These are phyloP conservation scores for Laticauda colubrina DNA, from an alignment of 2,113 vertebrate species.

Conservation along the genomic window DNA sequence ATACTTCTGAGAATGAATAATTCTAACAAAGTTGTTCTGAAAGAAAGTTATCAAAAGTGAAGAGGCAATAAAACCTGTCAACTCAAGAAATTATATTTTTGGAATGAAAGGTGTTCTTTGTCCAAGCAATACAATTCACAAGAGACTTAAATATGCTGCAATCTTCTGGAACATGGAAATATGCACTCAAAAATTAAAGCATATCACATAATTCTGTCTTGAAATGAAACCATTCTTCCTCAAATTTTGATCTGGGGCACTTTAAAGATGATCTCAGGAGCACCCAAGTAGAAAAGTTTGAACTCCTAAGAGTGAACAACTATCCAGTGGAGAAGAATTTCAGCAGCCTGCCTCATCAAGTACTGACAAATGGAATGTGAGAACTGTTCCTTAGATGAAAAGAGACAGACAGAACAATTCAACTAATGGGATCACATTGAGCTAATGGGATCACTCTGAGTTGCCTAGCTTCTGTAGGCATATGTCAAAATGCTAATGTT, in stretches of 20 bases:
- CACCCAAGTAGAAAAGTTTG: conserved; percentile 45
- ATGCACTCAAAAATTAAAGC: conserved; percentile 6
- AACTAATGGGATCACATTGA: conserved; percentile 63
- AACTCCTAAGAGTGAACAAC: conserved; percentile 40
- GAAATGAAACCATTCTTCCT: conserved; percentile 22
- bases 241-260: neutral
- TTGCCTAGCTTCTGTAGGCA: conserved; percentile 53
- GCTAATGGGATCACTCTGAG: conserved; percentile 59
- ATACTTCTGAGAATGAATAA: neutral
- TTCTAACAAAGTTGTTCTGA: conserved; percentile 1
- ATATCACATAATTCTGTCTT: neutral
- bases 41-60: conserved; percentile 16
- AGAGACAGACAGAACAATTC: conserved; percentile 61
- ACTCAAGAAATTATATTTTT: neutral
- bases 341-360: conserved; percentile 51
- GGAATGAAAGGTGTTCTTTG: conserved; percentile 14
- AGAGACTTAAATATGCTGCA: conserved; percentile 19
- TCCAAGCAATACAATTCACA: conserved; percentile 14
- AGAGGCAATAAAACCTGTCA: neutral
- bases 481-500: conserved; percentile 56
- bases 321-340: conserved; percentile 42
- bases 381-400: conserved; percentile 67
- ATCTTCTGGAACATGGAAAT: neutral
- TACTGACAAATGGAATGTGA: conserved; percentile 61
- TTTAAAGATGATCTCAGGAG: conserved; percentile 3